Evolutionary conservation across 2,888 invertebrate species (phyloP).

Genomic region (Eupeodes latifasciatus): DNA sequence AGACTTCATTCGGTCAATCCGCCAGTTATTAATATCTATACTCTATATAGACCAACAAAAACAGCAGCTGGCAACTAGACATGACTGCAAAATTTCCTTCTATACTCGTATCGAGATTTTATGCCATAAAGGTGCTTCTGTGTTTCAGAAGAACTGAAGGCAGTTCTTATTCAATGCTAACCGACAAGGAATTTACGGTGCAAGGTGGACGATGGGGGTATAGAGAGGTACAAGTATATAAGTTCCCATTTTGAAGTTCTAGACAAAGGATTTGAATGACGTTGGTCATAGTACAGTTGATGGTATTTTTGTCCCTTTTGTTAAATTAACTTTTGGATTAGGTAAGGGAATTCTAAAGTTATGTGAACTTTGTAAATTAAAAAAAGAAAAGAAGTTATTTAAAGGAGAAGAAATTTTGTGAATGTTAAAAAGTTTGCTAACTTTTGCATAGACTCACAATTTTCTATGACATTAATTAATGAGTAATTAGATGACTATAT

Average conservation of each 20-base stretch:
- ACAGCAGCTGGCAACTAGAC: background rate
- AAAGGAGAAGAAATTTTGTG: background rate
- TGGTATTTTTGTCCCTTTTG: constrained; percentile 34
- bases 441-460: background rate
- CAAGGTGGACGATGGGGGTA: too few relatives aligned
- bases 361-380: background rate
- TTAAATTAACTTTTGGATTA: constrained; percentile 27
- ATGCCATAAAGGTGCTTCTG: background rate
- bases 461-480: background rate
- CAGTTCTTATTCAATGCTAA: too few relatives aligned
- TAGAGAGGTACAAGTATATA: too few relatives aligned
- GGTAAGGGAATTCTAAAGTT: background rate
- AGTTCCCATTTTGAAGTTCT: constrained; percentile 18
- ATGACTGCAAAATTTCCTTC: background rate
- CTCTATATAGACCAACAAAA: background rate
- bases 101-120: background rate
- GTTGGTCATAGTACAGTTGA: background rate
- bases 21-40: background rate
- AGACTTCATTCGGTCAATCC: background rate
- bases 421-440: background rate
- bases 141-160: too few relatives aligned
- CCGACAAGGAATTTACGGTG: constrained; percentile 1
- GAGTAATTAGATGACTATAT: background rate
- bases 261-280: constrained; percentile 18
- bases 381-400: background rate